A percentile compares a stretch with the other conserved stretches of the same genome.
Evolutionary conservation across 2,888 invertebrate genomes (phyloP).

Genomic region (Flexamia atlantica): DNA sequence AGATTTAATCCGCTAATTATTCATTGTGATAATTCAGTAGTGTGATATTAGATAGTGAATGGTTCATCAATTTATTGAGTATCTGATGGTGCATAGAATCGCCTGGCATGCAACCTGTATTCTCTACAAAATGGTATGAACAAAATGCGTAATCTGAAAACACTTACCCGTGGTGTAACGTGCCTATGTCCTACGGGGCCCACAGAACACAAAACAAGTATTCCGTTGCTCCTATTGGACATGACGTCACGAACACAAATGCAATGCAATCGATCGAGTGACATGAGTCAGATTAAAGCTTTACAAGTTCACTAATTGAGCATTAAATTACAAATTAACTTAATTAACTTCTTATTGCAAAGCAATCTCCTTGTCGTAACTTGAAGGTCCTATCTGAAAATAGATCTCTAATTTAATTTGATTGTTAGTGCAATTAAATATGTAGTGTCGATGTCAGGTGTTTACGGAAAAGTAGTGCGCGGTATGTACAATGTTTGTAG

Average conservation of each 20-base stretch:
- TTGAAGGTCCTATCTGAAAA: neutral
- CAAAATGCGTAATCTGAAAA: slow-evolving; percentile 76
- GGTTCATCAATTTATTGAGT: neutral
- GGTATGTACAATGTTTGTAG: neutral
- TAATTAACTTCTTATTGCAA: neutral
- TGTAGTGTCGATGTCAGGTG: slow-evolving; percentile 11
- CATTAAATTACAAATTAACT: neutral
- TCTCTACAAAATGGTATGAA: slow-evolving; percentile 75
- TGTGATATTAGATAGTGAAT: slow-evolving; percentile 15
- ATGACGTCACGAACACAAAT: slow-evolving; percentile 73
- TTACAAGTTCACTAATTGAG: neutral
- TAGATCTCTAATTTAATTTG: slow-evolving; percentile 22
- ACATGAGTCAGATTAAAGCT: slow-evolving; percentile 50
- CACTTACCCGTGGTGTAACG: slow-evolving; percentile 76
- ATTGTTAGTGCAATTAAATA: slow-evolving; percentile 25
- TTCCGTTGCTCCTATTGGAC: slow-evolving; percentile 70
- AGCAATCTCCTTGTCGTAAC: neutral
- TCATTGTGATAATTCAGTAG: slow-evolving; percentile 9
- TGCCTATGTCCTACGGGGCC: slow-evolving; percentile 72
- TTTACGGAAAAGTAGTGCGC: slow-evolving; percentile 19
- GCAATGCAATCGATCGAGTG: slow-evolving; percentile 60
- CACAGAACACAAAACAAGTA: slow-evolving; percentile 70
- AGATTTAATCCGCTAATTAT: slow-evolving; percentile 33
- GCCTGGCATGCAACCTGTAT: slow-evolving; percentile 63
- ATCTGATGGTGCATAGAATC: slow-evolving; percentile 21